Evolutionary conservation across 2,888 invertebrate genomes (phyloP).

Genomic region (Drosophila conformis): DNA sequence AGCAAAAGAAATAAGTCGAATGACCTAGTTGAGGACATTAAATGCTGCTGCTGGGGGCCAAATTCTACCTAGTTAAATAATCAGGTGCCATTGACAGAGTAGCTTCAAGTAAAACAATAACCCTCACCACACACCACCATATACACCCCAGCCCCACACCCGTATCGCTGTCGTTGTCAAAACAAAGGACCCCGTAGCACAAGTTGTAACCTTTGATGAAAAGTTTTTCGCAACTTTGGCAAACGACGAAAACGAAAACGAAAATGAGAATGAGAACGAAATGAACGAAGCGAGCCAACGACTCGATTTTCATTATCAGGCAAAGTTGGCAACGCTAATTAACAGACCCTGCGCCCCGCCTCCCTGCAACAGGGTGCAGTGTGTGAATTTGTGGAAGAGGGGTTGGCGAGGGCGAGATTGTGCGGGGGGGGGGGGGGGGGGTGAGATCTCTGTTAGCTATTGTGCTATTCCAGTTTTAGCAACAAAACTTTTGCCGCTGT

Average conservation of each 20-base stretch:
- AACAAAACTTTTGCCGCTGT: slow-evolving; percentile 56
- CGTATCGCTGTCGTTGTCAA: slow-evolving; percentile 14
- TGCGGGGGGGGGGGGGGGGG: not conserved
- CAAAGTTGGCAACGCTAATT: slow-evolving; percentile 64
- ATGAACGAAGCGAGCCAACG: slow-evolving; percentile 14
- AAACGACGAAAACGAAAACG: slow-evolving; percentile 44
- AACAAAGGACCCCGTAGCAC: slow-evolving; percentile 39
- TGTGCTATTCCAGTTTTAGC: slow-evolving; percentile 23
- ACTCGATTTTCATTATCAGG: slow-evolving; percentile 34
- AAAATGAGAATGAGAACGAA: slow-evolving; percentile 12
- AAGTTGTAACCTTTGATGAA: slow-evolving; percentile 79
- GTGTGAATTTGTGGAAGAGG: not conserved
- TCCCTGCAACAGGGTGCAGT: not conserved
- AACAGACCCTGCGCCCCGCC: slow-evolving; percentile 57
- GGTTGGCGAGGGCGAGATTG: too few species aligned
- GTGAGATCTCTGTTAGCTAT: too few species aligned
- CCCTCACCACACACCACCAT: not conserved
- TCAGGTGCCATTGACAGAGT: slow-evolving; percentile 41
- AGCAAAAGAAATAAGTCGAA: slow-evolving; percentile 2
- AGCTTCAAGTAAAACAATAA: slow-evolving; percentile 8
- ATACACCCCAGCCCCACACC: not conserved
- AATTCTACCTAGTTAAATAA: slow-evolving; percentile 34
- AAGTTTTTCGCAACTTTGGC: slow-evolving; percentile 73
- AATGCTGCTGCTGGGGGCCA: slow-evolving; percentile 4
- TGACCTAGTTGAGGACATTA: slow-evolving; percentile 2